Percentiles rank a stretch among this genome's conserved stretches.
Evolutionary conservation across 1,140 invertebrate species (phyloP).

Genomic region (Epicauta chinensis): DNA sequence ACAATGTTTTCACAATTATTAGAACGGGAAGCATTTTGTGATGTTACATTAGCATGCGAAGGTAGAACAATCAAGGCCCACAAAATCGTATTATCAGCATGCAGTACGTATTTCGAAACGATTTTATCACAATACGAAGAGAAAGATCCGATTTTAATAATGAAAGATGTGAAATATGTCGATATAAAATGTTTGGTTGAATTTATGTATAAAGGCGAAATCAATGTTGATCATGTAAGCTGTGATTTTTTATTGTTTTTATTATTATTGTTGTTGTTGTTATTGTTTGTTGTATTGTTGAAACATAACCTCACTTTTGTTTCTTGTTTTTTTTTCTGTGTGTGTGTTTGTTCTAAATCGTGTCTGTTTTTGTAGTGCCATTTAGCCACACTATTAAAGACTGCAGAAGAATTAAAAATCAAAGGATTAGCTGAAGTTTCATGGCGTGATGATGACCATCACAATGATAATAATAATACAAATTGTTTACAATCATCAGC

Average conservation of each 20-base stretch:
- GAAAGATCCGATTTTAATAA: conserved; percentile 77
- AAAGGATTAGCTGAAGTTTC: conserved; percentile 87
- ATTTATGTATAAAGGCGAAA: conserved; percentile 95
- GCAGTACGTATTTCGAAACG: conserved; percentile 83
- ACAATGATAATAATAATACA: conserved; percentile 38
- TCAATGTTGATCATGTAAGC: conserved; percentile 88
- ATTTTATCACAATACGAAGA: conserved; percentile 84
- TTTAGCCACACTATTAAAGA: conserved; percentile 78
- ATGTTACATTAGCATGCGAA: conserved; percentile 85
- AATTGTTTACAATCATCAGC: conserved; percentile 44
- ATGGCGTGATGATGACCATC: conserved; percentile 60
- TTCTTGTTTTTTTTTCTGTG: neutral
- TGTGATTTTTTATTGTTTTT: conserved; percentile 8
- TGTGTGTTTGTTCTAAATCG: neutral
- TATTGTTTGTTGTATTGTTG: neutral
- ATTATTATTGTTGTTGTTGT: neutral
- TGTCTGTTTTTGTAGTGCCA: conserved; percentile 55
- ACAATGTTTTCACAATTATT: conserved; percentile 85
- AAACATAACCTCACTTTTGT: neutral
- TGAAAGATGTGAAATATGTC: conserved; percentile 77
- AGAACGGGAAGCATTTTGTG: conserved; percentile 82
- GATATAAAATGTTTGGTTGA: conserved; percentile 83
- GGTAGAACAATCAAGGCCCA: conserved; percentile 82
- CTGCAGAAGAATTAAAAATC: conserved; percentile 84
- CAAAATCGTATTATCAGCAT: conserved; percentile 72